Base-by-base conservation (phyloP, 2,888 invertebrate genomes). In the Hetaerina titia region DNA sequence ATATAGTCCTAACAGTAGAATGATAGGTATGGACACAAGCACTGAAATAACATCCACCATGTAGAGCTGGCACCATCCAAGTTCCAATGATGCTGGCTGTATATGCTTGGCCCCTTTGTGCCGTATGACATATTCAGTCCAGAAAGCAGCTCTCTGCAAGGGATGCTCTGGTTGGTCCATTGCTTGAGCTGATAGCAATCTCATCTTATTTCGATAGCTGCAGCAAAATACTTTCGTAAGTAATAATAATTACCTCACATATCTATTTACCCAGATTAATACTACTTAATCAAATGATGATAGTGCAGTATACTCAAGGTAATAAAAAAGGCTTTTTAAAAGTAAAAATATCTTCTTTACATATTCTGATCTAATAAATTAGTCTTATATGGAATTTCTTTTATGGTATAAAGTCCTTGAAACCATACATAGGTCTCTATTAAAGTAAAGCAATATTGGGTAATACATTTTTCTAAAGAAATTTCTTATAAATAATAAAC, bases 161-260 rank as follows among this genome's bases (percentile, higher is more conserved):
- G 94, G 94, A n/a, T 81, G 60, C 22, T 58, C 22, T 19, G 94
- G 94, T 88, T 94, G 94, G 63, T 94, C 94, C 17, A 25, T 95
- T n/a, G 81, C 58, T 63, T 58, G 31, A 96, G 97, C 96, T 94
- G 97, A 97, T n/a, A 92, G 15, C 13, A 22, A 69, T 56, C 69
- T 92, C 92, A 92, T 92, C 9, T 74, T 92, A n/a, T 69, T 69
- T 7, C n/a, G 19, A 19, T 69, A 92, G n/a, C 92, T 92, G 94
- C 5, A 88, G 63, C n/a, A 11, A 56, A 58, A 8, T 15, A 74
- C n/a, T 9, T 89, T 45, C 31, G 17, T 89, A 15, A 57, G 57
- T 15, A 57, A 15, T 22, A 25, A 87, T 25, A 45, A 45, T 45
- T 45, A 45, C 45, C 45, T 45, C 45, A 45, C 45, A 45, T 45